Percentiles rank a stretch among this genome's conserved stretches.
Conservation (phyloP, 92 coral and sea anemone species). For the Phenganax subtilis region DNA sequence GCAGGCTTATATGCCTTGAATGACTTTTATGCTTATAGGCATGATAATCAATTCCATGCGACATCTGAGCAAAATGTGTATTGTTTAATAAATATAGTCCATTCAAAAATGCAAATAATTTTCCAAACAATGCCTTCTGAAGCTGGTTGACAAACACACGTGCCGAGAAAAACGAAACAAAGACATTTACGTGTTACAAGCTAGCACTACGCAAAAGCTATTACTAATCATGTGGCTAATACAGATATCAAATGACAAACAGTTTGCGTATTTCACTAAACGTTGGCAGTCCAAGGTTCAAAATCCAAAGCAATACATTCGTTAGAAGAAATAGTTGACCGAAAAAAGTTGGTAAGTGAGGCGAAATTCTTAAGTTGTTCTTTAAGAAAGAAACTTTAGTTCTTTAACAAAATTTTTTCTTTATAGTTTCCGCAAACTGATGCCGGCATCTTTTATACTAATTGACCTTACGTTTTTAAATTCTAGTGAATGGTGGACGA, state of each 20-base stretch:
- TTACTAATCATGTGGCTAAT: not conserved
- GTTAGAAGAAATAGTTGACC: not conserved
- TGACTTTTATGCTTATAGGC: not conserved
- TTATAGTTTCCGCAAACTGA: no score
- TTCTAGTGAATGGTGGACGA: not conserved
- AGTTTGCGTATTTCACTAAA: not conserved
- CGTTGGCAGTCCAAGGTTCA: slow-evolving; percentile 2
- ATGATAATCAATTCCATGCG: not conserved
- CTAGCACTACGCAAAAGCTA: no score
- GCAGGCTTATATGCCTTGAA: not conserved
- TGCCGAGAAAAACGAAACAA: no score
- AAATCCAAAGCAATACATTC: not conserved
- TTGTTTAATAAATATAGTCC: not conserved
- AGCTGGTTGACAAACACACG: no score
- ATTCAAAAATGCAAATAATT: not conserved
- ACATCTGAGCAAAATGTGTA: no score
- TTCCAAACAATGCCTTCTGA: not conserved
- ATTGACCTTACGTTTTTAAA: not conserved
- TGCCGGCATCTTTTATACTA: no score
- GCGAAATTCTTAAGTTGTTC: no score
- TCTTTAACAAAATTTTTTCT: no score
- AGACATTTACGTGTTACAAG: no score
- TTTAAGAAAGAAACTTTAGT: no score
- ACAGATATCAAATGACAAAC: slow-evolving; percentile 14
- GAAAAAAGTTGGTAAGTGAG: not conserved